Base-by-base conservation (phyloP, 2,797 vertebrate species). In the Masticophis lateralis region DNA sequence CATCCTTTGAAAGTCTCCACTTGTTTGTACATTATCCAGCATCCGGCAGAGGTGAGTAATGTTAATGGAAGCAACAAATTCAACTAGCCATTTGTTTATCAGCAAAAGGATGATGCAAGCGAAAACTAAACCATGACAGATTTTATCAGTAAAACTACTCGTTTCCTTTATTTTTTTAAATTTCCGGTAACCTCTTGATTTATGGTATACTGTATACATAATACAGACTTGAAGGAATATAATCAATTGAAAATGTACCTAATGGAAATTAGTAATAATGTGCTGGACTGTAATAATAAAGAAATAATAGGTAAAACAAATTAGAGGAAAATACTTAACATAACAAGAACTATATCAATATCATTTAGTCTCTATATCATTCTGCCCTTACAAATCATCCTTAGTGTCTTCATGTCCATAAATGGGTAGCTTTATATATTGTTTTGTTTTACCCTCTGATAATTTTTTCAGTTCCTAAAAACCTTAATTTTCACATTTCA, bases 31-130 rank as follows among this genome's bases (percentile, higher is more conserved):
- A 99, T 99, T 86, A 98, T 99, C 95, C 99, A 99, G 96, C 99
- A 99, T 97, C 99, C 99, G 28, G 99, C 99, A 96, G 99, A 99
- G 99, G 99, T 99, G 96, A 98, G 98, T 98, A 95, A 95, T 86
- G 69, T 88, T 95, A 47, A 37, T 95, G 22, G 90, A 96, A 94
- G 27, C 90, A 14, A 79, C 88, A 25, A 61, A 51, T 86, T 94
- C n/a, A 91, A 18, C 43, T 89, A 51, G 4, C 90, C 56, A 91
- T 69, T 92, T 92, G 79, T n/a, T 47, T 59, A 91, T 18, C 10
- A 93, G 51, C 92, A 27, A 47, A 63, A 93, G 92, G 91, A 32
- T 94, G 90, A 27, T 53, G 18, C 16, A 93, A 89, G 55, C 83
- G 69, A 79, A 95, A 96, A 91, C 2, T 43, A 37, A 22, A 8